Percentiles rank a stretch among this genome's conserved stretches.
Conservation (phyloP, 2,888 invertebrate genomes). For the Cephalotes varians region DNA sequence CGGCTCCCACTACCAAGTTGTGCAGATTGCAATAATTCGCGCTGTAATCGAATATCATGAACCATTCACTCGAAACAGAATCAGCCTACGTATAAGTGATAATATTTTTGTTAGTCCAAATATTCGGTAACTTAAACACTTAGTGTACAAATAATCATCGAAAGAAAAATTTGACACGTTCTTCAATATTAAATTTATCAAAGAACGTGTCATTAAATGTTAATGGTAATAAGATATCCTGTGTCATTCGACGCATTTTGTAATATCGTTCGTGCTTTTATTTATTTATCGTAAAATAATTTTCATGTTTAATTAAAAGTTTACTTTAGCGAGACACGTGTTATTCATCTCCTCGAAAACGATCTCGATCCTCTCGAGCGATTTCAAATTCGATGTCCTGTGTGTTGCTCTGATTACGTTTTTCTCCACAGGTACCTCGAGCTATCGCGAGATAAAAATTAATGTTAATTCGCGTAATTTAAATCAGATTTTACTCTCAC, state of each 20-base stretch:
- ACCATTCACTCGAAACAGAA: slow-evolving; percentile 75
- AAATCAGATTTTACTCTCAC: slow-evolving; percentile 55
- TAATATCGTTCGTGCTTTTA: background rate
- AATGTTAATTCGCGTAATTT: background rate
- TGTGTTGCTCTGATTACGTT: slow-evolving; percentile 73
- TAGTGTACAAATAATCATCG: background rate
- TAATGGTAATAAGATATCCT: background rate
- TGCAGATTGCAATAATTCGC: slow-evolving; percentile 78
- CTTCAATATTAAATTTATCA: background rate
- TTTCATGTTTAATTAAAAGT: background rate
- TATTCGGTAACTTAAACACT: background rate
- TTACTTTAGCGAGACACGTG: slow-evolving; percentile 71
- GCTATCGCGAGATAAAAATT: slow-evolving; percentile 37
- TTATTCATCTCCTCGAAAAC: slow-evolving; percentile 66
- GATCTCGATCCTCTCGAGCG: slow-evolving; percentile 69
- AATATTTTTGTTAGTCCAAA: background rate
- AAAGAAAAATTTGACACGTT: background rate
- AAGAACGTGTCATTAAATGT: background rate
- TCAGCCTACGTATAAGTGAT: slow-evolving; percentile 66
- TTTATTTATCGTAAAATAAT: background rate
- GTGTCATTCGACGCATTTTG: background rate
- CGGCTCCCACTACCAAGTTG: slow-evolving; percentile 70
- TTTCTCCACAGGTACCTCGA: slow-evolving; percentile 48
- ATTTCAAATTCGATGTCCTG: slow-evolving; percentile 59
- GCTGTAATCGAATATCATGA: slow-evolving; percentile 76